Conservation (phyloP, 2,888 invertebrate species). For the Andrena flavipes region DNA sequence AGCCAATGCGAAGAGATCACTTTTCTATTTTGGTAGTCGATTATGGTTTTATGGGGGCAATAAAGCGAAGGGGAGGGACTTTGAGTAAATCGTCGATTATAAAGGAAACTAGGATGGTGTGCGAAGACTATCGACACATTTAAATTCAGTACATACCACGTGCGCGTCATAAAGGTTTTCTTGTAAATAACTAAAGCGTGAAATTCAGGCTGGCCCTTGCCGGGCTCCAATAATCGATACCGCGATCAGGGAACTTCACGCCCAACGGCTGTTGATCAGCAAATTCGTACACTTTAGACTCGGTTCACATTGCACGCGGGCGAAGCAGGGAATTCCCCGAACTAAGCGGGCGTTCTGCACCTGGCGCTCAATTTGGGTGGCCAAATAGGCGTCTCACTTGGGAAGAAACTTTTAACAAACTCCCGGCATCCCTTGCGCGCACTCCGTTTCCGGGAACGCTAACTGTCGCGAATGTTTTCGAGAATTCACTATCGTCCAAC, state of each 20-base stretch:
- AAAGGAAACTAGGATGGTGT: neutral
- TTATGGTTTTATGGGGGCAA: too few species aligned
- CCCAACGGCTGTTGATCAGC: slow-evolving; percentile 73
- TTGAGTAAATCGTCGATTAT: too few species aligned
- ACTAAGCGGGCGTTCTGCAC: slow-evolving; percentile 50
- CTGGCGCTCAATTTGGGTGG: slow-evolving; percentile 62
- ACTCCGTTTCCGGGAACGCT: slow-evolving; percentile 2
- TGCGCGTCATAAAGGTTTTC: slow-evolving; percentile 1
- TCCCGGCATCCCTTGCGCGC: neutral
- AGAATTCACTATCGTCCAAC: neutral
- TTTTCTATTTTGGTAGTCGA: too few species aligned
- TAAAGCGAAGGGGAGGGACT: too few species aligned
- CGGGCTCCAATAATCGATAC: slow-evolving; percentile 77
- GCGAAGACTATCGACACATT: neutral
- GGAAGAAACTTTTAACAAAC: slow-evolving; percentile 33
- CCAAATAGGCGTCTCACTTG: slow-evolving; percentile 37
- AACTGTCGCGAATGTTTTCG: slow-evolving; percentile 5
- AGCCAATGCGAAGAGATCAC: too few species aligned
- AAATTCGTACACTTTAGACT: slow-evolving; percentile 12
- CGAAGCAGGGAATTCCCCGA: slow-evolving; percentile 26
- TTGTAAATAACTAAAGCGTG: slow-evolving; percentile 28
- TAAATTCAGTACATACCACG: neutral
- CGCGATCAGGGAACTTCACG: slow-evolving; percentile 54
- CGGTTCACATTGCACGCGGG: slow-evolving; percentile 30
- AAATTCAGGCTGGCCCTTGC: slow-evolving; percentile 59